phyloP scores from a whole-genome alignment of 2,888 invertebrate genomes.

The Heteromurus nitidus region DNA sequence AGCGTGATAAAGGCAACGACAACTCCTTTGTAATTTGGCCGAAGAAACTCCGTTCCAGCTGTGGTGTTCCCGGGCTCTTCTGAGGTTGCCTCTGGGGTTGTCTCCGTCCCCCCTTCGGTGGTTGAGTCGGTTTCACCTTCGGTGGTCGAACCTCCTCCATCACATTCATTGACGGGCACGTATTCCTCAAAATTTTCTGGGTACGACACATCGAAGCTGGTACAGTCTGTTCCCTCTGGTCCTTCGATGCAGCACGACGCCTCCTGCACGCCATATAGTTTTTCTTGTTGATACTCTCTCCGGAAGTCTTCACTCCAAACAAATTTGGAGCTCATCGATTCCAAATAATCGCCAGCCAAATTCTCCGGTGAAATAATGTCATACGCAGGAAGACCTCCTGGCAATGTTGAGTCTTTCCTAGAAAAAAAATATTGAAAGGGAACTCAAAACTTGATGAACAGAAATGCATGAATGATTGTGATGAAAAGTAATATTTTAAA shows the following conservation, averaged over 20 bases:
- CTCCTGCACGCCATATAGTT: slow-evolving; percentile 13
- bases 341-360: slow-evolving; percentile 34
- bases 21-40: no score
- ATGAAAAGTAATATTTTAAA: not conserved
- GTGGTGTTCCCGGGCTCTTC: no score
- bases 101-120: no score
- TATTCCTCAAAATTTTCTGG: slow-evolving; percentile 19
- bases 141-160: no score
- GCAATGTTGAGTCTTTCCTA: not conserved
- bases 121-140: no score
- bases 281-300: slow-evolving; percentile 13
- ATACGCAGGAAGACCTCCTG: not conserved
- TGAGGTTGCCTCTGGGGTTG: no score
- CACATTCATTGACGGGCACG: no score
- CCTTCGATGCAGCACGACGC: not conserved
- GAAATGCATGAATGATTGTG: not conserved
- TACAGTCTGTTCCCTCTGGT: not conserved
- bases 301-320: slow-evolving; percentile 37
- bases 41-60: no score
- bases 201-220: slow-evolving; percentile 23
- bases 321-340: slow-evolving; percentile 19
- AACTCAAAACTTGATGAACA: not conserved
- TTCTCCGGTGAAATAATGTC: slow-evolving; percentile 28
- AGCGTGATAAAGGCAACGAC: no score
- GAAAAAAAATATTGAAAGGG: not conserved